Base-by-base conservation (phyloP, 2,797 vertebrate genomes). In the Cryptoblepharus egeriae region DNA sequence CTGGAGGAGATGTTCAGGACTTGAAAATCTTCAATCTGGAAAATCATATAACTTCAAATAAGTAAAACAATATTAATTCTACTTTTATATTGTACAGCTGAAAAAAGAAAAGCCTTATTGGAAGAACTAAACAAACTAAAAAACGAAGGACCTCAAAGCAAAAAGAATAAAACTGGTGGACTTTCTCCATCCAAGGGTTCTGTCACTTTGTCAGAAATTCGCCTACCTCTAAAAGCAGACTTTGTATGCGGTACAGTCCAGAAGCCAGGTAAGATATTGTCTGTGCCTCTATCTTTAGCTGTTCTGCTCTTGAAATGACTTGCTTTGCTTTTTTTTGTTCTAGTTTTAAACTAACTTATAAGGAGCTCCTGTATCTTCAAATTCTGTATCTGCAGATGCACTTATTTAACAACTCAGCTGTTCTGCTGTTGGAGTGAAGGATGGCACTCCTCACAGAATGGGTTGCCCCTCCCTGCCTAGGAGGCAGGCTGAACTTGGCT, bases 191-290 rank as follows among this genome's bases (percentile, higher is more conserved):
- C 98, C 67, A 97, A 92, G 76, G 99, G 98, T 69, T 97, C 97
- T 37, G 92, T 99, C 87, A 96, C 95, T 28, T 91, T 99, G 87
- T 97, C 97, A 81, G 98, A 99, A 90, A 92, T 99, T 4, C 96
- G 97, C 45, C 95, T 99, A 84, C 98, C 99, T 80, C 96, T 99
- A 1, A 99, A 99, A 94, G 97, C 98, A 18, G 98, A 99, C 80
- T 99, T 99, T 91, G 97, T 99, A 13, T 99, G 99, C 60, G 95
- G 97, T 74, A 95, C 95, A 0, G 95, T 93, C 88, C 97, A 97
- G 91, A 99, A 96, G 86, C 96, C 97, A 94, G 98, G 98, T 99
- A 95, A 87, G 78, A 10, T 1, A 24, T 63, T 49, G 2, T 10
- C 20, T 68, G 16, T 60, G 35, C 22, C 4, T 4, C 13, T 35